A percentile compares a stretch with the other conserved stretches of the same genome.
Evolutionary conservation across 2,113 vertebrate genomes (phyloP).

Genomic region (Hydropotes inermis): DNA sequence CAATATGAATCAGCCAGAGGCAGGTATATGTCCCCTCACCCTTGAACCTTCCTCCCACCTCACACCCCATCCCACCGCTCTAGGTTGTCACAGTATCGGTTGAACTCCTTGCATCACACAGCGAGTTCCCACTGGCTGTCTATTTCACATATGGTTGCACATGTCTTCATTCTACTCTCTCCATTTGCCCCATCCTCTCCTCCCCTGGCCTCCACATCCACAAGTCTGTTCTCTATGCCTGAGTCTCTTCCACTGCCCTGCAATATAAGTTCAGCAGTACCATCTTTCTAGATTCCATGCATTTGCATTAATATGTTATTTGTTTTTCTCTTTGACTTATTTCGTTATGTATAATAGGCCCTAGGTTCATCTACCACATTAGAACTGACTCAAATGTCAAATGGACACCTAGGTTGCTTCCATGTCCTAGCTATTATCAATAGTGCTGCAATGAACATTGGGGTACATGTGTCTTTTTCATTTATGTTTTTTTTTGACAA

Average conservation of each 20-base stretch:
- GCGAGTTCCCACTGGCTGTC: neutral
- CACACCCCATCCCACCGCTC: neutral
- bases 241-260: neutral
- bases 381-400: neutral
- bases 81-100: neutral
- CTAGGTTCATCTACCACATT: neutral
- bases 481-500: neutral
- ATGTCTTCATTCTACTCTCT: neutral
- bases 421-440: neutral
- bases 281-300: neutral
- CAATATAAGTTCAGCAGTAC: neutral
- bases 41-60: neutral
- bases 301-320: neutral
- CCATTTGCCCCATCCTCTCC: neutral
- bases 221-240: neutral
- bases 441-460: neutral
- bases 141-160: neutral
- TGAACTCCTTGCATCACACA: neutral
- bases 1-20: neutral
- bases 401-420: neutral
- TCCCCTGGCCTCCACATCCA: neutral
- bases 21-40: neutral
- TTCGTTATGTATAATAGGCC: neutral
- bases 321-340: neutral
- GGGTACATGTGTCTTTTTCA: neutral